phyloP scores from a whole-genome alignment of 2,113 vertebrate species.

The Steatornis caripensis region DNA sequence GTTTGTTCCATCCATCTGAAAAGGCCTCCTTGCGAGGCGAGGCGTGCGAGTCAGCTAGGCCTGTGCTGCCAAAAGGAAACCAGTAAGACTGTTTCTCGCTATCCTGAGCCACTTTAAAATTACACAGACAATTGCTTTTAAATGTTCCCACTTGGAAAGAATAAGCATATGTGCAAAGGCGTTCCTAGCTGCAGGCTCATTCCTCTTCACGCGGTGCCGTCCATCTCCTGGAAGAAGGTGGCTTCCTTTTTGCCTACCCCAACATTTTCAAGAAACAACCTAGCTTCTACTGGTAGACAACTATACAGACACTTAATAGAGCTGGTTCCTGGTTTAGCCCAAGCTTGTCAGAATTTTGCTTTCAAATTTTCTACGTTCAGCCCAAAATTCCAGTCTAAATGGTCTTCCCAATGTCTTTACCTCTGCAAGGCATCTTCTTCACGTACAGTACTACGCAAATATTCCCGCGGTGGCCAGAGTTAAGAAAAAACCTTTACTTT shows the following conservation, averaged over 20 bases:
- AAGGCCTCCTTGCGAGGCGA: accelerated
- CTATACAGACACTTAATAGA: neutral
- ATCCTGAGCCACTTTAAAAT: neutral
- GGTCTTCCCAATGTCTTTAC: neutral
- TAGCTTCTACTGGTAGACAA: neutral
- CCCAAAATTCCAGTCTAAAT: neutral
- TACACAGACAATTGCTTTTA: neutral
- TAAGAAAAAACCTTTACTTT: neutral
- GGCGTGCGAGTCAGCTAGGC: neutral
- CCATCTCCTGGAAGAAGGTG: neutral
- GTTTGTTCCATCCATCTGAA: neutral
- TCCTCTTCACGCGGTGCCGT: neutral
- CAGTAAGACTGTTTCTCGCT: neutral
- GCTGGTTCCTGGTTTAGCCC: neutral
- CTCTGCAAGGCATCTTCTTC: neutral
- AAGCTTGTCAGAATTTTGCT: neutral
- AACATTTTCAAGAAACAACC: neutral
- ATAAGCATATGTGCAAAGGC: neutral
- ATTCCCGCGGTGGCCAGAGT: neutral
- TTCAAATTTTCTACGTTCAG: neutral
- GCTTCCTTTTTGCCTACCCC: neutral
- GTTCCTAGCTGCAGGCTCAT: neutral
- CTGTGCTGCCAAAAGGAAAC: neutral
- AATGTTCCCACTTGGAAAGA: neutral
- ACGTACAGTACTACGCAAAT: neutral